Percentiles rank a stretch among this genome's conserved stretches.
Conservation (phyloP, 2,888 invertebrate genomes). For the Orchestes rusci region DNA sequence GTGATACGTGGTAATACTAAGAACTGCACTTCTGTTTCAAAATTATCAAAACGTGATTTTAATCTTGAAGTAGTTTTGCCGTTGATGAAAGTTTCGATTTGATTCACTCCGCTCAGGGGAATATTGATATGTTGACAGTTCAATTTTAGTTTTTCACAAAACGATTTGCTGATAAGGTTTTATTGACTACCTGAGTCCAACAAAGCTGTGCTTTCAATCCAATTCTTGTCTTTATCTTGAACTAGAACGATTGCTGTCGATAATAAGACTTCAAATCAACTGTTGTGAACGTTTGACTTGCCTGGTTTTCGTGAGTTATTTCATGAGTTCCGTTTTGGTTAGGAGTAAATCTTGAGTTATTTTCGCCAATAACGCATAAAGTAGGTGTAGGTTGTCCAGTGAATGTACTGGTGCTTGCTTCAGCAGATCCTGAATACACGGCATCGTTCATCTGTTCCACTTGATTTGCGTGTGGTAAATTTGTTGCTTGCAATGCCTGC, state of each 20-base stretch:
- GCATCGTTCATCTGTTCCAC: too few species aligned
- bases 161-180: conserved; percentile 13
- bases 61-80: too few species aligned
- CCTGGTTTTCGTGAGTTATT: background rate
- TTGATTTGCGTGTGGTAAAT: too few species aligned
- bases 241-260: conserved; percentile 13
- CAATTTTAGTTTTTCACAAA: conserved; percentile 12
- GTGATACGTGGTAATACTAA: conserved; percentile 13
- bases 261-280: too few species aligned
- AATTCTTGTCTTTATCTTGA: conserved; percentile 5
- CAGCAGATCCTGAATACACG: too few species aligned
- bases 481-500: too few species aligned
- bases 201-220: conserved; percentile 8
- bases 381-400: too few species aligned
- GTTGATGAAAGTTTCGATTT: conserved; percentile 5
- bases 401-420: too few species aligned
- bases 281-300: too few species aligned
- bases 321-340: background rate
- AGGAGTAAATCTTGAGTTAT: background rate
- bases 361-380: background rate
- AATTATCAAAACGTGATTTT: conserved; percentile 8
- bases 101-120: conserved; percentile 5
- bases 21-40: conserved; percentile 2
- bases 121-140: background rate
- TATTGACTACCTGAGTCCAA: conserved; percentile 18